Percentiles rank a stretch among this genome's conserved stretches.
Conservation (phyloP, 2,888 invertebrate species). For the Drosophila anomalata region DNA sequence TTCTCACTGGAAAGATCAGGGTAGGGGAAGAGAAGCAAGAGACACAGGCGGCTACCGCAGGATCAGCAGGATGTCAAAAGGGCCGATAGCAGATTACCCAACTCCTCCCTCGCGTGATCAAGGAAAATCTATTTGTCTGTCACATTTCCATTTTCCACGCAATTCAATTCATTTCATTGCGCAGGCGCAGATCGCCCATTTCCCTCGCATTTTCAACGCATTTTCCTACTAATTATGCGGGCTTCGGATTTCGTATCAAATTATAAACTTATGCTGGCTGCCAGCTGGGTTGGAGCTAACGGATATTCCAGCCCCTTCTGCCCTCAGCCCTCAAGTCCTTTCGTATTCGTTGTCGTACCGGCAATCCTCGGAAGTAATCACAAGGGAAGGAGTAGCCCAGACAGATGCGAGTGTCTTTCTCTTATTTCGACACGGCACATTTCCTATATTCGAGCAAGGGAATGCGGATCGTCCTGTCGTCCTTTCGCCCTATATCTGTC, state of each 20-base stretch:
- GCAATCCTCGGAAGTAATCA: slow-evolving; percentile 11
- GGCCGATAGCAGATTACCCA: slow-evolving; percentile 11
- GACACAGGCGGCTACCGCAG: slow-evolving; percentile 45
- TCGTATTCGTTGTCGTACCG: background rate
- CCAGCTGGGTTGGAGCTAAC: slow-evolving; percentile 67
- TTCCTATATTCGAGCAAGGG: slow-evolving; percentile 45
- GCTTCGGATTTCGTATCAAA: slow-evolving; percentile 55
- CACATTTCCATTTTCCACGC: slow-evolving; percentile 51
- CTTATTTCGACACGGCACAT: slow-evolving; percentile 16
- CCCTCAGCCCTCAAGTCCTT: slow-evolving; percentile 22
- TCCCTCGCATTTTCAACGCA: slow-evolving; percentile 34
- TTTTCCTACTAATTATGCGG: slow-evolving; percentile 69
- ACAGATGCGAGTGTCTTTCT: slow-evolving; percentile 37
- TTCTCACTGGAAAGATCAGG: background rate
- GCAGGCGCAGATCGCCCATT: slow-evolving; percentile 46
- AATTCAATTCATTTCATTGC: slow-evolving; percentile 46
- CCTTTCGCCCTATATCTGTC: slow-evolving; percentile 12
- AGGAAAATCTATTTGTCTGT: slow-evolving; percentile 39
- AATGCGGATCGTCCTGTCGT: slow-evolving; percentile 47
- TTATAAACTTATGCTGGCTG: slow-evolving; percentile 70
- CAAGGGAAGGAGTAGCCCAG: slow-evolving; percentile 6
- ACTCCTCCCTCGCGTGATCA: slow-evolving; percentile 30
- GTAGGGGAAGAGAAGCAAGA: background rate
- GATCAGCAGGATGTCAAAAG: slow-evolving; percentile 32
- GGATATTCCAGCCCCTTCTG: slow-evolving; percentile 31